Evolutionary conservation across 2,113 vertebrate species (phyloP), one percentile per base, ranked within the genome.

Genomic region (Neoarius graeffei): DNA sequence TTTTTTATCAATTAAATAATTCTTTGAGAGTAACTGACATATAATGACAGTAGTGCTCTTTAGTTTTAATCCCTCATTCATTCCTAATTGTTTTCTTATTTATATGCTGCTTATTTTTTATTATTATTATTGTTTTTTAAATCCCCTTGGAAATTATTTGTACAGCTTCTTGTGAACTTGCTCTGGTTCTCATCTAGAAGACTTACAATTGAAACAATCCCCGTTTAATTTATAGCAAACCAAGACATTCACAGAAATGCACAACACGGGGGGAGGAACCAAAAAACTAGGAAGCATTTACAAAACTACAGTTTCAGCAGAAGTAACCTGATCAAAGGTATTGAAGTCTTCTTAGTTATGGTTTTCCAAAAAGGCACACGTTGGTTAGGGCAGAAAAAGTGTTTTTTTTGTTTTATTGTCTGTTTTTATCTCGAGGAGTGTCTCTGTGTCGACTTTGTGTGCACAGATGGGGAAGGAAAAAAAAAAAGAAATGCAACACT

Each of bases 281-380:
- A 56, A 56, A n/a, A 80, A 62, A 23, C 85, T 81, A 84, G 88
- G 86, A 88, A 89, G 92, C 92, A 93, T 92, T 93, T 92, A 93
- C 91, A 96, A 94, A 94, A 93, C 94, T 93, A 95, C 94, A 94
- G 93, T 95, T 94, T 93, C 91, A 93, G 94, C 92, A 95, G 93
- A 94, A 92, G 92, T 92, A 94, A 95, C 95, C 95, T 95, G 94
- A 96, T 95, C 85, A 90, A 91, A 89, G 88, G 92, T 95, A 94
- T 94, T 93, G 90, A 95, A 96, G 92, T 93, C 94, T 90, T 96
- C 94, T 95, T 95, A 92, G 94, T 96, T 95, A 93, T 94, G 94
- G 15, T 80, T 80, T 79, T 50, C 5, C 95, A 83, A 86, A 95
- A 98, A 98, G 97, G 97, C 97, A 98, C 97, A 96, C 95, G 95